phyloP scores from a whole-genome alignment of 2,888 invertebrate species.

The Lepidocyrtoides sp. region DNA sequence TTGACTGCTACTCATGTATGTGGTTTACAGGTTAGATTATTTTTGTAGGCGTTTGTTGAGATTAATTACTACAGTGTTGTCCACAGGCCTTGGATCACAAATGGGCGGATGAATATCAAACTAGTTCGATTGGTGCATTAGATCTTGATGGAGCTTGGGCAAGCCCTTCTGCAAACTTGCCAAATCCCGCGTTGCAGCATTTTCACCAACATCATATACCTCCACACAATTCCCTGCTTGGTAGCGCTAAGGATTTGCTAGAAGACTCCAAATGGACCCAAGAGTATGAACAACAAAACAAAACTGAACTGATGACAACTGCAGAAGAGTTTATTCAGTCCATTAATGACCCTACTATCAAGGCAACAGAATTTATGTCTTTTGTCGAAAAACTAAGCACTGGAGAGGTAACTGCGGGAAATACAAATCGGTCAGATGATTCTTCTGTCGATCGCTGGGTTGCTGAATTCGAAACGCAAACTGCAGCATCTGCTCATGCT shows the following conservation, averaged over 20 bases:
- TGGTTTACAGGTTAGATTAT: no score
- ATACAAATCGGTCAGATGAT: background rate
- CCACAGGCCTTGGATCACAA: no score
- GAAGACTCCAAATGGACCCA: conserved; percentile 82
- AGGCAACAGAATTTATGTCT: conserved; percentile 84
- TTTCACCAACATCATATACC: background rate
- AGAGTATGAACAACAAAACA: conserved; percentile 71
- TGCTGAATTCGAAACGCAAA: conserved; percentile 73
- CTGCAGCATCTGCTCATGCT: background rate
- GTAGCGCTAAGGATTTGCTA: conserved; percentile 80
- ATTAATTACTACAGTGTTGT: no score
- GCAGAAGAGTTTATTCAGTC: conserved; percentile 80
- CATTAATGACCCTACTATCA: conserved; percentile 80
- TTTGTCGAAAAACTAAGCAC: conserved; percentile 83
- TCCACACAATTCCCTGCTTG: background rate
- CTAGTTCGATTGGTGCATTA: background rate
- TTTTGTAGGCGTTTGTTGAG: no score
- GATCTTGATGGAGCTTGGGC: conserved; percentile 59
- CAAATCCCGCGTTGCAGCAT: background rate
- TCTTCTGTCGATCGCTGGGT: conserved; percentile 66
- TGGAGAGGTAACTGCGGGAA: conserved; percentile 71
- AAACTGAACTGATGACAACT: conserved; percentile 81
- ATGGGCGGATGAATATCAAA: conserved; percentile 51
- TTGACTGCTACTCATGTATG: conserved; percentile 49
- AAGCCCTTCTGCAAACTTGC: background rate